These are phyloP conservation scores for Pyrrhia umbra DNA, from an alignment of 2,888 invertebrate genomes.

Conservation along the genomic window DNA sequence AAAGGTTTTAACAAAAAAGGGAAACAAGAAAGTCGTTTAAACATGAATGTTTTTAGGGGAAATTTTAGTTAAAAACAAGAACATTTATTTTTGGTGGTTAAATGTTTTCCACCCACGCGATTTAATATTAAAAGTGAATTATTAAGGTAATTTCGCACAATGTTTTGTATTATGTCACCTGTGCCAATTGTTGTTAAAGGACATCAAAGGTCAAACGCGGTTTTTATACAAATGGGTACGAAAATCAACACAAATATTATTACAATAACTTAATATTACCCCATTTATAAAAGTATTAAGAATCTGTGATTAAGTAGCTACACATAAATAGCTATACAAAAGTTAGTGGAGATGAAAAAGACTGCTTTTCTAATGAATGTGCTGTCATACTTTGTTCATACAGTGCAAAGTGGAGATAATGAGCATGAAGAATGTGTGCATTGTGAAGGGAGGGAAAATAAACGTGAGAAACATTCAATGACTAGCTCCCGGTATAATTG, in stretches of 20 bases:
- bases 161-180: constrained; percentile 10
- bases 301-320: constrained; percentile 16
- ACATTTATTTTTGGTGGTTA: constrained; percentile 9
- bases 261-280: not conserved
- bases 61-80: constrained; percentile 26
- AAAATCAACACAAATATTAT: constrained; percentile 2
- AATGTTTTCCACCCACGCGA: constrained; percentile 23
- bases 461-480: constrained; percentile 21
- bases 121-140: constrained; percentile 29
- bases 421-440: constrained; percentile 49
- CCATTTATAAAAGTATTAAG: constrained; percentile 12
- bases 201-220: not conserved
- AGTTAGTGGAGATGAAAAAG: constrained; percentile 25
- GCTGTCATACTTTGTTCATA: constrained; percentile 42
- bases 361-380: constrained; percentile 43
- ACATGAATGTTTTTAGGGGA: constrained; percentile 24
- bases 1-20: constrained; percentile 18
- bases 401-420: constrained; percentile 49
- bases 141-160: constrained; percentile 13
- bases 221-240: not conserved
- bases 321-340: not conserved
- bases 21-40: constrained; percentile 17
- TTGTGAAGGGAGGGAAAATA: constrained; percentile 23
- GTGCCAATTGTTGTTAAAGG: constrained; percentile 2
- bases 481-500: not conserved